Percentiles rank a stretch among this genome's conserved stretches.
phyloP scores from a whole-genome alignment of 2,797 vertebrate species.

The Diglossa cyanea region DNA sequence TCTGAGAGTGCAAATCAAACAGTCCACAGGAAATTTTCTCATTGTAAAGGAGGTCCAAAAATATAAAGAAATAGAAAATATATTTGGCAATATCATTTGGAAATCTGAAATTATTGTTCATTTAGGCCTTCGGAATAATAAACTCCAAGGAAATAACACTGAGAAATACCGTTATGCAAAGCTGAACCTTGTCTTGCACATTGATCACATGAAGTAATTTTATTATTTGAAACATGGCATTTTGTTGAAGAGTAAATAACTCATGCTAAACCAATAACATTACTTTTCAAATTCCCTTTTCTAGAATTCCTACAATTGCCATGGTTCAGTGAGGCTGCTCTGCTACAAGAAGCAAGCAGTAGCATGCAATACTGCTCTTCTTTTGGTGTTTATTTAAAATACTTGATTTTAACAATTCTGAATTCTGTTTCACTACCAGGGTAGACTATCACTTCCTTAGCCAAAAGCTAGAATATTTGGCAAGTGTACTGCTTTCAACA shows the following conservation, averaged over 20 bases:
- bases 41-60: constrained; percentile 8
- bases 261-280: not conserved
- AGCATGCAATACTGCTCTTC: not conserved
- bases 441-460: not conserved
- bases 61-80: not conserved
- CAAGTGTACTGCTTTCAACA: not conserved
- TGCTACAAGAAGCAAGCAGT: not conserved
- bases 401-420: not conserved
- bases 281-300: not conserved
- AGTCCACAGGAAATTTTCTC: constrained; percentile 61
- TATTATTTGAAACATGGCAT: not conserved
- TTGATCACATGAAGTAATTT: not conserved
- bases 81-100: not conserved
- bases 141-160: not conserved
- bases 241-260: not conserved
- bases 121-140: not conserved
- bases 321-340: not conserved
- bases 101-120: not conserved
- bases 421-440: not conserved
- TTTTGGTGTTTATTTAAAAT: not conserved
- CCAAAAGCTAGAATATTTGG: not conserved
- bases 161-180: not conserved
- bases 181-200: not conserved
- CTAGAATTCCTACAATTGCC: not conserved
- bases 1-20: constrained; percentile 60